Percentiles rank a stretch among this genome's conserved stretches.
Evolutionary conservation across 2,113 vertebrate genomes (phyloP).

Genomic region (Channa argus): DNA sequence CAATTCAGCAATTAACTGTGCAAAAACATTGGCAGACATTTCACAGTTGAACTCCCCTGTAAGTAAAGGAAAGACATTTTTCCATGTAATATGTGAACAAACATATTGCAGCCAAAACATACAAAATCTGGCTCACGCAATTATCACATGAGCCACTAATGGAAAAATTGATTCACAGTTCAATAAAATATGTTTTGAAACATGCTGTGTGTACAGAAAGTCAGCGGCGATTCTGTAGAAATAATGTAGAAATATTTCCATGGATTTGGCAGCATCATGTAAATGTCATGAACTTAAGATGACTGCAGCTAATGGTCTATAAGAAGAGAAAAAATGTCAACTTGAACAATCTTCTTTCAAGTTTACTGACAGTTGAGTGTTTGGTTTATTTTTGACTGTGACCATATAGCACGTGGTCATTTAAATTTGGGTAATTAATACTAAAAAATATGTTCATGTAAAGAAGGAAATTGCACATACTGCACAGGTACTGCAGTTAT

Average conservation of each 20-base stretch:
- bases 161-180: neutral
- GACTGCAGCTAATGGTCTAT: neutral
- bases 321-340: neutral
- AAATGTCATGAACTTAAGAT: slow-evolving; percentile 1
- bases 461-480: neutral
- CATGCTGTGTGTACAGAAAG: neutral
- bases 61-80: neutral
- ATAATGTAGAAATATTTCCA: neutral
- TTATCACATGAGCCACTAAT: neutral
- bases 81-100: neutral
- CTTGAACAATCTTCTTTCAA: neutral
- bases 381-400: neutral
- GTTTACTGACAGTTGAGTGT: neutral
- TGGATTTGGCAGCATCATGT: neutral
- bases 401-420: neutral
- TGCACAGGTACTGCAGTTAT: neutral
- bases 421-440: neutral
- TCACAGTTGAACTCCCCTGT: no score
- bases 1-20: neutral
- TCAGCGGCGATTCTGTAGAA: neutral
- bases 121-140: no score
- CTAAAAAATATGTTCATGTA: neutral
- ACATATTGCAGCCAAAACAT: neutral
- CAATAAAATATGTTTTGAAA: neutral
- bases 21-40: neutral